Base-by-base conservation (phyloP, 2,797 vertebrate species). In the Sebastes matsubarae region DNA sequence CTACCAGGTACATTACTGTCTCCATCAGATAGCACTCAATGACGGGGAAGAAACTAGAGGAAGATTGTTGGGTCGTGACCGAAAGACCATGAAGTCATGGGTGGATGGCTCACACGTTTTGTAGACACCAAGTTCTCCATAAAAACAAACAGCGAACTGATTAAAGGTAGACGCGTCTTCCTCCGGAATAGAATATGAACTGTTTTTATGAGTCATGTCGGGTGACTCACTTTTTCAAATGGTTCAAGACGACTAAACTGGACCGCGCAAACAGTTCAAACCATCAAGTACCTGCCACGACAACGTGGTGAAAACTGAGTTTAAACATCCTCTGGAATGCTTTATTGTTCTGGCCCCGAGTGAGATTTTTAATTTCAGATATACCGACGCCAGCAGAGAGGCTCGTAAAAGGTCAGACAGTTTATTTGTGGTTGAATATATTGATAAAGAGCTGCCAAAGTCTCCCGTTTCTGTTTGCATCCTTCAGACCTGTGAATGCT, bases 1-100 rank as follows among this genome's bases (percentile, higher is more conserved):
- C 2, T 96, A 96, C 82, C 96, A 96, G 96, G 98, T 87, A 70
- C 11, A 0, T 22, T 1, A 52, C 54, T n/a, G 3, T 42, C 27
- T 57, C 24, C 6, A 46, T 57, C 2, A 52, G 18, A 27, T 2
- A 13, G 20, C 8, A 13, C 1, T 2, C 25, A 46, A 14, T 6
- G 30, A 68, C 8, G 16, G 38, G 52, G 46, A 61, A 5, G 34
- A 81, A 72, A 50, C 24, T n/a, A 57, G 14, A 76, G 14, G 22
- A 30, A 46, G 57, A 27, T 5, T 14, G n/a, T 14, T 46, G 30
- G 63, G 71, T 77, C 52, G 4, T 18, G 67, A 52, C 34, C 42
- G 25, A 34, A 67, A 77, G 32, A 74, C 52, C 1, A 36, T 77
- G 52, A 67, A 25, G 38, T 86, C 55, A 73, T 29, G 36, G 4